Percentiles rank a stretch among this genome's conserved stretches.
Evolutionary conservation across 1,140 invertebrate species (phyloP).

Genomic region (Ips typographus): DNA sequence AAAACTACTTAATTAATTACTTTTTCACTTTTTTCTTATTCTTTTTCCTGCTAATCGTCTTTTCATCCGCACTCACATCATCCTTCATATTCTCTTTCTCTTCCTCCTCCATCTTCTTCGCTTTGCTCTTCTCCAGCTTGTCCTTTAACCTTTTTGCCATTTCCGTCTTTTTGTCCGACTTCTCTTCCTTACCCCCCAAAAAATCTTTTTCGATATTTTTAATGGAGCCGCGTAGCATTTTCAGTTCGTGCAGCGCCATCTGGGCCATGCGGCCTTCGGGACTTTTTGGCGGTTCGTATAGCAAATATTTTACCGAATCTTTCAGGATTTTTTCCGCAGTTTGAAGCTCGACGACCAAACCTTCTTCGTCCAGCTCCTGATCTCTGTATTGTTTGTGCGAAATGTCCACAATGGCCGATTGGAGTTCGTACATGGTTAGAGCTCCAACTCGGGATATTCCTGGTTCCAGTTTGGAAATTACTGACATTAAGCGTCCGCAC

Average conservation of each 20-base stretch:
- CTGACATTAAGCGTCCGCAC: slow-evolving; percentile 64
- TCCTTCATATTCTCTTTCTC: background rate
- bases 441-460: slow-evolving; percentile 73
- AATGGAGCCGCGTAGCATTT: slow-evolving; percentile 53
- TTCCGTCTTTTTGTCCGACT: slow-evolving; percentile 21
- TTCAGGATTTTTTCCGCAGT: slow-evolving; percentile 61
- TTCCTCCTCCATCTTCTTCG: background rate
- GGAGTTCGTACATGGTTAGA: slow-evolving; percentile 73
- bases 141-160: slow-evolving; percentile 21
- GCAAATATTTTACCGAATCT: slow-evolving; percentile 63
- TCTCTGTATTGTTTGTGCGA: slow-evolving; percentile 62
- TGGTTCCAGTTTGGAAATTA: slow-evolving; percentile 69
- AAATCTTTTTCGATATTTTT: slow-evolving; percentile 36
- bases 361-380: slow-evolving; percentile 56
- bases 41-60: background rate
- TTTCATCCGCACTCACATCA: background rate
- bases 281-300: slow-evolving; percentile 69
- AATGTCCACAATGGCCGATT: slow-evolving; percentile 65
- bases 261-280: slow-evolving; percentile 71
- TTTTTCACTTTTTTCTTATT: slow-evolving; percentile 6
- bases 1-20: background rate
- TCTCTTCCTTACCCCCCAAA: background rate
- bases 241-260: slow-evolving; percentile 66
- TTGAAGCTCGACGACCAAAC: slow-evolving; percentile 51
- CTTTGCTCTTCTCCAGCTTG: slow-evolving; percentile 17